Evolutionary conservation across 2,797 vertebrate genomes (phyloP), one percentile per base, ranked within the genome.

Genomic region (Microctenopoma stevenorrisi): DNA sequence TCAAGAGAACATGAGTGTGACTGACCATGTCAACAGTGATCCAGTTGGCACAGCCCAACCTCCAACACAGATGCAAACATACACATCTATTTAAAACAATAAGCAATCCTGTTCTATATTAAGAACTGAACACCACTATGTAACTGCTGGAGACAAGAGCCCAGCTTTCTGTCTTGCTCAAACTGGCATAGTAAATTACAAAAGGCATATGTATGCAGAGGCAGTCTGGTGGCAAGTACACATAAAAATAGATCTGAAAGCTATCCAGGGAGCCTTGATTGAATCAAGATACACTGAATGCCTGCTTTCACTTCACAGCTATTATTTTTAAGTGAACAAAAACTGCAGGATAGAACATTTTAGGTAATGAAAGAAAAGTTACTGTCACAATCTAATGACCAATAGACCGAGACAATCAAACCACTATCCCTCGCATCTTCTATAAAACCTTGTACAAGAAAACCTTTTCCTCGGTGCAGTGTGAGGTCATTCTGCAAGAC

Each of bases 211-310:
- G 53, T 56, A 77, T 62, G 81, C 64, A 71, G 10, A 64, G 72
- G 47, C 71, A 72, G 70, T 79, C 76, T 71, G 61, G 40, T 70
- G 67, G 57, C 72, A 82, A 68, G 64, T 58, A 53, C 18, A 38
- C 47, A 49, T 74, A 86, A 87, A 88, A 89, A 90, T 88, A 90
- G 86, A 90, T 56, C 58, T 78, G 50, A 85, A 68, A 67, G 50
- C 64, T 75, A 49, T 82, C 79, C 68, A 74, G 78, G 68, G 70
- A 49, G 59, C 75, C 83, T 79, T 77, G 84, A 83, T 85, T 84
- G 43, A 76, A 76, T 77, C 55, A 69, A 71, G 80, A 72, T 40
- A 68, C 71, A 37, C 30, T 33, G 64, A 74, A 70, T 57, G 54
- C 44, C 52, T 30, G 28, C 1, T 73, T 70, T 56, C 57, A 76